phyloP scores from a whole-genome alignment of 2,797 vertebrate genomes.

The Clarias fuscus region DNA sequence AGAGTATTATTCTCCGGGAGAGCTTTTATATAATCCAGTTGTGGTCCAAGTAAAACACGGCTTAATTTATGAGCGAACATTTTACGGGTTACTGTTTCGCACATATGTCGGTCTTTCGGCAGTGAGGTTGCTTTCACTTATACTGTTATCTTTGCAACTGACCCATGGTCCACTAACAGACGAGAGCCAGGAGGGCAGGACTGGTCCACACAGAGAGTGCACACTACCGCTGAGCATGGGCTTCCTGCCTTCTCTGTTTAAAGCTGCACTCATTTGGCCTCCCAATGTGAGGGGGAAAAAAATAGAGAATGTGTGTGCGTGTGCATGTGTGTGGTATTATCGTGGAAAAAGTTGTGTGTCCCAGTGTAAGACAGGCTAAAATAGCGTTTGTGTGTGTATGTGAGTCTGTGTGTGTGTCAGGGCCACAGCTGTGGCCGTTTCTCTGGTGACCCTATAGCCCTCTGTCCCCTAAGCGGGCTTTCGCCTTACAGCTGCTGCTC shows the following conservation, averaged over 20 bases:
- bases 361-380: constrained; percentile 23
- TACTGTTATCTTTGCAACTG: constrained; percentile 56
- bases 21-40: constrained; percentile 41
- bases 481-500: constrained; percentile 68
- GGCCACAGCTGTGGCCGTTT: constrained; percentile 58
- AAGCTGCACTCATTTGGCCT: constrained; percentile 26
- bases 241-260: constrained; percentile 33
- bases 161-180: constrained; percentile 51
- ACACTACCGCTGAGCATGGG: constrained; percentile 15
- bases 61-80: constrained; percentile 54
- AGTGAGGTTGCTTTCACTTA: constrained; percentile 52
- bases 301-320: neutral
- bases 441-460: constrained; percentile 54
- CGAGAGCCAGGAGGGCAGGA: constrained; percentile 38
- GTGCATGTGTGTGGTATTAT: constrained; percentile 12
- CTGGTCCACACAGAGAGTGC: constrained; percentile 4
- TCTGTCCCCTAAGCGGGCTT: constrained; percentile 65
- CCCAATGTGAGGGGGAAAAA: neutral
- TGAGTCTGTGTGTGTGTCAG: constrained; percentile 41
- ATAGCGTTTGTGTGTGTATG: constrained; percentile 35
- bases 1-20: constrained; percentile 39
- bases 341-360: neutral
- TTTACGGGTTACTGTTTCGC: constrained; percentile 49
- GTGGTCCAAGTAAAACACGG: constrained; percentile 55
- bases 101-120: constrained; percentile 49